Conservation (phyloP, 2,888 invertebrate species). For the Lasioglossum oenotherae region DNA sequence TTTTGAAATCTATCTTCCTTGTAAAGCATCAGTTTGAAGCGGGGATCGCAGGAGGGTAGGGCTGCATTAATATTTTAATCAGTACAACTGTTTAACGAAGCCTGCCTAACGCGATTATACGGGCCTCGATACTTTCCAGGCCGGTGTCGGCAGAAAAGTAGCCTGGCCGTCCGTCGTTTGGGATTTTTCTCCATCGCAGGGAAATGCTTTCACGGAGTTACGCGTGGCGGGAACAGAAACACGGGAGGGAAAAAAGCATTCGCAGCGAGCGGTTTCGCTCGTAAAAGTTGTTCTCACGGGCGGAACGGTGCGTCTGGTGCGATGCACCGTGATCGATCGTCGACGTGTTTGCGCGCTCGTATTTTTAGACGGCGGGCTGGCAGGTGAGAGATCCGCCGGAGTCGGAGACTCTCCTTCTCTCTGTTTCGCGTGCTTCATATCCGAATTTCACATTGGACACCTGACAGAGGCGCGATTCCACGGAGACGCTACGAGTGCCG, state of each 20-base stretch:
- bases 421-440: conserved; percentile 33
- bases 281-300: conserved; percentile 29
- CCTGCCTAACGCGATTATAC: not conserved
- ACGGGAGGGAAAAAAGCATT: conserved; percentile 11
- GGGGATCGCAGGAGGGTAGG: not conserved
- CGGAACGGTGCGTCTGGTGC: conserved; percentile 31
- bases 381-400: conserved; percentile 64
- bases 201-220: conserved; percentile 4
- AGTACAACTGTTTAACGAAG: not conserved
- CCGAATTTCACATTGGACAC: conserved; percentile 53
- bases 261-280: conserved; percentile 2
- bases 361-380: conserved; percentile 66
- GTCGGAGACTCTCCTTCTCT: conserved; percentile 57
- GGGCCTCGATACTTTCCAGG: not conserved
- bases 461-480: conserved; percentile 56
- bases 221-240: not conserved
- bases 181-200: not conserved
- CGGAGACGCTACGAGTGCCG: conserved; percentile 38
- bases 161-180: conserved; percentile 1
- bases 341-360: conserved; percentile 42
- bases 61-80: not conserved
- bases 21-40: not conserved
- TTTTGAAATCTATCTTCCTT: not conserved
- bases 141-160: not conserved
- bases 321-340: conserved; percentile 62